Evolutionary conservation across 1,140 invertebrate genomes (phyloP).

Genomic region (Scaptomyza montana): DNA sequence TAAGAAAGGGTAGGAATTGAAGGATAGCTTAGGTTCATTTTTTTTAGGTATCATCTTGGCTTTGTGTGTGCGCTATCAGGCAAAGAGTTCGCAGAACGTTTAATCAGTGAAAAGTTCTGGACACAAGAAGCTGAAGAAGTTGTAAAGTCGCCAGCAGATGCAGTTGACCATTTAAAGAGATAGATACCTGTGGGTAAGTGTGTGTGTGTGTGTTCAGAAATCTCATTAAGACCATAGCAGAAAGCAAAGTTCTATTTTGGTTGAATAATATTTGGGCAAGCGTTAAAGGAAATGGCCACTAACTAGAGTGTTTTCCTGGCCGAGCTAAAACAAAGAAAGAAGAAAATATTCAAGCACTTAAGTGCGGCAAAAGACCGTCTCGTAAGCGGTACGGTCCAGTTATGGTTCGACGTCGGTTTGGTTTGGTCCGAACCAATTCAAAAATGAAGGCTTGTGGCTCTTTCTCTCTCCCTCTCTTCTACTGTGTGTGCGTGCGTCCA

Average conservation of each 20-base stretch:
- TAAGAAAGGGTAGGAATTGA: too few relatives aligned
- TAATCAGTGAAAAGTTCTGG: slow-evolving; percentile 70
- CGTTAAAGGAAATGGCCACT: slow-evolving; percentile 77
- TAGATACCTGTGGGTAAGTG: slow-evolving; percentile 12
- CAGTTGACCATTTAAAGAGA: slow-evolving; percentile 41
- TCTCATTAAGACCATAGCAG: slow-evolving; percentile 57
- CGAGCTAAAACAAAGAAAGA: slow-evolving; percentile 69
- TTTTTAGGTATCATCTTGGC: slow-evolving; percentile 1
- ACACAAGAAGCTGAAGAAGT: slow-evolving; percentile 33
- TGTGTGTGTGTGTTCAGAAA: slow-evolving; percentile 30
- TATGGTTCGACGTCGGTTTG: neutral
- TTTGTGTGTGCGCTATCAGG: slow-evolving; percentile 39
- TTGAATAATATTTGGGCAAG: slow-evolving; percentile 77
- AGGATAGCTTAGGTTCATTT: neutral
- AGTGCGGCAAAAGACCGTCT: slow-evolving; percentile 33
- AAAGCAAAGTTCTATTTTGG: slow-evolving; percentile 65
- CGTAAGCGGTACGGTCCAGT: neutral
- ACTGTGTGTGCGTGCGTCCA: slow-evolving; percentile 69
- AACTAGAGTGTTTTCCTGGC: slow-evolving; percentile 66
- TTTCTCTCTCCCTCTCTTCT: neutral
- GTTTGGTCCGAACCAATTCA: slow-evolving; percentile 13
- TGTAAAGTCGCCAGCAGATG: slow-evolving; percentile 52
- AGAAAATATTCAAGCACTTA: slow-evolving; percentile 80
- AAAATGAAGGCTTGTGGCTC: neutral
- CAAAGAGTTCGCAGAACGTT: slow-evolving; percentile 62